A percentile compares a stretch with the other conserved stretches of the same genome.
phyloP scores from a whole-genome alignment of 1,140 invertebrate genomes.

The Ridgeia piscesae region DNA sequence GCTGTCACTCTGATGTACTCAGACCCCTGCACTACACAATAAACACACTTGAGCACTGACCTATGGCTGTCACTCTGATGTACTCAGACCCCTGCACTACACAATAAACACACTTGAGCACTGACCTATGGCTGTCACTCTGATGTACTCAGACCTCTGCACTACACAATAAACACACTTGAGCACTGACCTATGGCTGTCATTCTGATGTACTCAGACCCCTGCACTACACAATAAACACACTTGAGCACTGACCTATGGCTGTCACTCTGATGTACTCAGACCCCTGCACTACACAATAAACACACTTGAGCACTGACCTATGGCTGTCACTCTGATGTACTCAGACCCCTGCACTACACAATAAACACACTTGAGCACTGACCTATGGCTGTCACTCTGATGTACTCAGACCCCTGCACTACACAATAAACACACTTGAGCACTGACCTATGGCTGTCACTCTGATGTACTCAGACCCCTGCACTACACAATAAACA shows the following conservation, averaged over 20 bases:
- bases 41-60: neutral
- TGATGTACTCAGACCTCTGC: conserved; percentile 10
- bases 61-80: conserved; percentile 23
- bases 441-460: conserved; percentile 22
- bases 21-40: conserved; percentile 18
- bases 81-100: conserved; percentile 15
- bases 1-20: conserved; percentile 17
- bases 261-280: conserved; percentile 17
- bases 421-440: conserved; percentile 11
- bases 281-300: conserved; percentile 18
- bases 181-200: conserved; percentile 22
- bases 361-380: neutral
- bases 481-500: conserved; percentile 9
- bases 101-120: neutral
- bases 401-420: conserved; percentile 12
- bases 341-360: conserved; percentile 15
- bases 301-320: neutral
- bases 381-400: conserved; percentile 23
- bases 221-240: conserved; percentile 9
- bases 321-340: conserved; percentile 23
- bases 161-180: conserved; percentile 11
- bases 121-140: conserved; percentile 23
- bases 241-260: conserved; percentile 15
- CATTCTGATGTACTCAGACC: conserved; percentile 16
- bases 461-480: conserved; percentile 17